These are phyloP conservation scores for Alouatta palliata DNA, from an alignment of 2,113 vertebrate genomes.

Conservation along the genomic window DNA sequence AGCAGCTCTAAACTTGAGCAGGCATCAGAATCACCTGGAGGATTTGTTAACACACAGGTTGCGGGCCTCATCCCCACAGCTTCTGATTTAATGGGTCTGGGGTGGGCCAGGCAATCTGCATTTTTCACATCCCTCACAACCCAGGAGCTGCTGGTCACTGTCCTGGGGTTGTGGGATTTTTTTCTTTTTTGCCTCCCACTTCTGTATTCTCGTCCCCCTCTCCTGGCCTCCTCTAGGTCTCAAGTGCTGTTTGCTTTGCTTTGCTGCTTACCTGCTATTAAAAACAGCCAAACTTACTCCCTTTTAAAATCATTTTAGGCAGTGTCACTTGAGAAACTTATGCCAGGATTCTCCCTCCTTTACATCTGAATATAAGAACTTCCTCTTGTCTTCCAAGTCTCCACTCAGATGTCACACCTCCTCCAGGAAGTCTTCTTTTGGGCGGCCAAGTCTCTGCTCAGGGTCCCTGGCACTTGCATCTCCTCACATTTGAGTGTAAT, in stretches of 20 bases:
- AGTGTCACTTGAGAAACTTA: neutral
- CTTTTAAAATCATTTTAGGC: neutral
- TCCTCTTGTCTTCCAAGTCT: neutral
- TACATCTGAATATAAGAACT: neutral
- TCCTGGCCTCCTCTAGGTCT: neutral
- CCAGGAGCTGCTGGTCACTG: too few species aligned
- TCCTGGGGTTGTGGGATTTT: neutral
- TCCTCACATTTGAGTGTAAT: neutral
- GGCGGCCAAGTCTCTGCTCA: neutral
- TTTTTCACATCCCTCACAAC: neutral
- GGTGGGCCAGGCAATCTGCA: neutral
- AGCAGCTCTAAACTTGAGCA: neutral
- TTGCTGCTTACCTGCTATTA: neutral
- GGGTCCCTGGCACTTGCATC: neutral
- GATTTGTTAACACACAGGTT: neutral
- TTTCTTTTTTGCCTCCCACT: neutral
- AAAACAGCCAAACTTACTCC: neutral
- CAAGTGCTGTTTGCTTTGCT: neutral
- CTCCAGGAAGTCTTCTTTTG: slow-evolving; percentile 7
- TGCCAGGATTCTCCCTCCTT: neutral
- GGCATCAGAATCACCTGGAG: neutral
- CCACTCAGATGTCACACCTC: neutral
- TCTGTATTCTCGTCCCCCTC: neutral
- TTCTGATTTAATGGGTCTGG: neutral
- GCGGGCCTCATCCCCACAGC: neutral